These are phyloP conservation scores for Anorthoa munda DNA, from an alignment of 2,888 invertebrate species.

Conservation along the genomic window DNA sequence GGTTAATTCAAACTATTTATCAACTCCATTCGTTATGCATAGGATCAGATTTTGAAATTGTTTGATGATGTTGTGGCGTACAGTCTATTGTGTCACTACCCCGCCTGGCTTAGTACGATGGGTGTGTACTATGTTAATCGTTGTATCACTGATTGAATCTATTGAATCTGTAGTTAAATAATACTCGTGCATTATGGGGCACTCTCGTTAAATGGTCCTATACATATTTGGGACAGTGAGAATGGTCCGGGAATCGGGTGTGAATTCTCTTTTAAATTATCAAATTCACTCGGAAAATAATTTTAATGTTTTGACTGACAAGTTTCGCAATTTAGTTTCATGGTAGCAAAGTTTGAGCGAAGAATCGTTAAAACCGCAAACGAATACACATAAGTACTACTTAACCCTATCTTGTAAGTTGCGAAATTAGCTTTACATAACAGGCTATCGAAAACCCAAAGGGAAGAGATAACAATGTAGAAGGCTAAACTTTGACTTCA, in stretches of 20 bases:
- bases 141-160: constrained; percentile 85
- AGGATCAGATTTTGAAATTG: constrained; percentile 90
- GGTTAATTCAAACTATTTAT: constrained; percentile 91
- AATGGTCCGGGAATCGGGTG: constrained; percentile 23
- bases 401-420: constrained; percentile 14
- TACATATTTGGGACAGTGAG: constrained; percentile 55
- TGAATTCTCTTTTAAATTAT: constrained; percentile 31
- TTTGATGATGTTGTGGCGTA: constrained; percentile 90
- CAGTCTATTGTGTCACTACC: constrained; percentile 78
- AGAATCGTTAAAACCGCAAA: neutral
- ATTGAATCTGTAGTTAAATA: constrained; percentile 80
- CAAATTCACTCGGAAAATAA: constrained; percentile 7
- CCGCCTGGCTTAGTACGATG: constrained; percentile 87
- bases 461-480: constrained; percentile 7
- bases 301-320: neutral
- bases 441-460: constrained; percentile 4
- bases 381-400: neutral
- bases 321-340: constrained; percentile 13
- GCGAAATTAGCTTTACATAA: constrained; percentile 20
- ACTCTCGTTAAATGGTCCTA: constrained; percentile 60
- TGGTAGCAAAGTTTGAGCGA: neutral
- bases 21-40: constrained; percentile 90
- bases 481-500: constrained; percentile 4
- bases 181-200: constrained; percentile 65
- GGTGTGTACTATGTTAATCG: constrained; percentile 89